Percentiles rank a stretch among this genome's conserved stretches.
phyloP scores from a whole-genome alignment of 35 echinoderm and acorn worm genomes.

The Acanthaster planci region DNA sequence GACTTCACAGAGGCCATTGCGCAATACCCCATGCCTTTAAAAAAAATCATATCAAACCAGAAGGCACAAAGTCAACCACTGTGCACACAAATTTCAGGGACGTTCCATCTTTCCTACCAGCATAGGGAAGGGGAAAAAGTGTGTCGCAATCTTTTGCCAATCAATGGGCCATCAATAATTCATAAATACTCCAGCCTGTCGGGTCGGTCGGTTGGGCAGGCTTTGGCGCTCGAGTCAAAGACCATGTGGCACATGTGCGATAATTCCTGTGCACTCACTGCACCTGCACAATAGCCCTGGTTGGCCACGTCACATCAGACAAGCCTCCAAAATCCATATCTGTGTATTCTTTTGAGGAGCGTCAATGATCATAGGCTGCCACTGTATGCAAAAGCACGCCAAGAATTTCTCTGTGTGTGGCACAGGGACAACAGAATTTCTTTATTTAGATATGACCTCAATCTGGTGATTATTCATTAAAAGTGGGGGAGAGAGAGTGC shows the following conservation, averaged over 20 bases:
- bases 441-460: constrained; percentile 24
- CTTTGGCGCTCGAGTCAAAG: not conserved
- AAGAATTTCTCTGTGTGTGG: constrained; percentile 2
- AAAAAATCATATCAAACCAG: too few species aligned
- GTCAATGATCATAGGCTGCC: not conserved
- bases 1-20: too few species aligned
- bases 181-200: not conserved
- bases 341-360: not conserved
- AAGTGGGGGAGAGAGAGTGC: not conserved
- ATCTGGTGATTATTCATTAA: not conserved
- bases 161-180: constrained; percentile 31
- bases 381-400: not conserved
- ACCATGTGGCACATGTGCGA: too few species aligned
- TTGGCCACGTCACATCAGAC: constrained; percentile 6
- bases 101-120: constrained; percentile 5
- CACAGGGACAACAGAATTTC: not conserved
- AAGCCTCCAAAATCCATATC: constrained; percentile 19
- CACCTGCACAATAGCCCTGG: too few species aligned
- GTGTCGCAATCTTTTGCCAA: constrained; percentile 22
- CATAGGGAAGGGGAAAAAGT: not conserved
- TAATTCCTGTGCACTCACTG: too few species aligned
- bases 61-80: too few species aligned
- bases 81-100: constrained; percentile 27
- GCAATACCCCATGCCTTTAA: too few species aligned
- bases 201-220: not conserved